Percentiles rank a stretch among this genome's conserved stretches.
Evolutionary conservation across 2,888 invertebrate species (phyloP).

Genomic region (Drosophila infuscata): DNA sequence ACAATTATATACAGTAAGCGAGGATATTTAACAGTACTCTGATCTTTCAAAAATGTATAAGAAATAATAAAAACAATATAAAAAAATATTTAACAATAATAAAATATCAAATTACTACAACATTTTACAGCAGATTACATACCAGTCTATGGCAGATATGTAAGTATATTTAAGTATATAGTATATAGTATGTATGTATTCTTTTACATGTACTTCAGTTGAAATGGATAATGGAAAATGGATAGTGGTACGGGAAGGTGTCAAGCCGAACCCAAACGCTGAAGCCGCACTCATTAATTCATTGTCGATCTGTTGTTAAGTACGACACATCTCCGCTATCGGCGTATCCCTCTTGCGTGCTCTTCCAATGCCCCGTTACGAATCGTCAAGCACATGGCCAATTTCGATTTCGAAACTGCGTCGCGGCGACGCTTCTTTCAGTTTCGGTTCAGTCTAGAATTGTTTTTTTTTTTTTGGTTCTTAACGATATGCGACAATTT

Average conservation of each 20-base stretch:
- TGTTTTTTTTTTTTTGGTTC: slow-evolving; percentile 43
- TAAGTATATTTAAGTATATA: background rate
- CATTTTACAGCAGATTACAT: background rate
- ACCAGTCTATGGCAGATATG: background rate
- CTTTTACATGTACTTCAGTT: background rate
- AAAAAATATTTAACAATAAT: no score
- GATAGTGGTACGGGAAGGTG: slow-evolving; percentile 17
- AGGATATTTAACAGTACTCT: background rate
- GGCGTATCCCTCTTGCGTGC: slow-evolving; percentile 18
- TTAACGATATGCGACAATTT: slow-evolving; percentile 75
- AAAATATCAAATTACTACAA: background rate
- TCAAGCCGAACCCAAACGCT: slow-evolving; percentile 9
- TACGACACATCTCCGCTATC: slow-evolving; percentile 7
- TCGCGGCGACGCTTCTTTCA: slow-evolving; percentile 21
- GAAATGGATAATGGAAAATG: background rate
- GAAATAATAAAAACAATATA: background rate
- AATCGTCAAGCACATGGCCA: slow-evolving; percentile 62
- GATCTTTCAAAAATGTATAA: background rate
- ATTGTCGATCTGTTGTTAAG: background rate
- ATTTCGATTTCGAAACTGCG: slow-evolving; percentile 48
- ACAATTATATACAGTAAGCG: background rate
- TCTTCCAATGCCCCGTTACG: slow-evolving; percentile 33
- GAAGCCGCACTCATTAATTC: background rate
- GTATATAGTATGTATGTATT: no score
- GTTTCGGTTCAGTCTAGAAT: slow-evolving; percentile 20